Conservation (phyloP, 2,113 vertebrate species). For the Vireo altiloquus region DNA sequence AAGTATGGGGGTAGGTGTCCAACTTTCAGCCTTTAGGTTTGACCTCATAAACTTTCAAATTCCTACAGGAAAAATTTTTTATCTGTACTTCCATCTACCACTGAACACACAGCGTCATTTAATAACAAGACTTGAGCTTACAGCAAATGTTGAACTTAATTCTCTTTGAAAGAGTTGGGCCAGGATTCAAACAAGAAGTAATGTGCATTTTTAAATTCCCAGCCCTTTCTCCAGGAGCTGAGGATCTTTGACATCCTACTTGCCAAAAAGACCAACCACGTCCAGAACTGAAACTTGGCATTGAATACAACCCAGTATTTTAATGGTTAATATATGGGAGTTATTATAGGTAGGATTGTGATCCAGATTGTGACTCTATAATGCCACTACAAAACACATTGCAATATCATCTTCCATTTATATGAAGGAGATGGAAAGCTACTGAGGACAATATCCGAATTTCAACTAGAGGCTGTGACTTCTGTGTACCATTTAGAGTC, state of each 20-base stretch:
- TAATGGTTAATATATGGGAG: not conserved
- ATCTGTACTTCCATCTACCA: not conserved
- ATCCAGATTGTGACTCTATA: not conserved
- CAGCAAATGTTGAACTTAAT: not conserved
- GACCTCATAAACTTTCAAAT: not conserved
- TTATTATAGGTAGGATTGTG: not conserved
- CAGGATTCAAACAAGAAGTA: not conserved
- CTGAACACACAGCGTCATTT: not conserved
- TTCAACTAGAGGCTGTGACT: not conserved
- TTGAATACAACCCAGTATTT: not conserved
- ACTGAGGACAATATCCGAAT: not conserved
- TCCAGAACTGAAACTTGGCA: not conserved
- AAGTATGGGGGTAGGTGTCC: not conserved
- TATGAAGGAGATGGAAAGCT: not conserved
- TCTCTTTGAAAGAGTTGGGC: not conserved
- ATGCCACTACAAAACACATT: not conserved
- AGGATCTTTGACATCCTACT: not conserved
- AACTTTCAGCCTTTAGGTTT: not conserved
- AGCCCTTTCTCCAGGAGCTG: not conserved
- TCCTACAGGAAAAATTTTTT: not conserved
- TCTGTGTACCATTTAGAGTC: not conserved
- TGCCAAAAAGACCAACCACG: not conserved
- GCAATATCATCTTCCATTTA: not conserved
- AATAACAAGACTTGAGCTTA: not conserved
- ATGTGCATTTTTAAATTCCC: not conserved